phyloP scores from a whole-genome alignment of 2,888 invertebrate species.

The Anthophora plumipes region DNA sequence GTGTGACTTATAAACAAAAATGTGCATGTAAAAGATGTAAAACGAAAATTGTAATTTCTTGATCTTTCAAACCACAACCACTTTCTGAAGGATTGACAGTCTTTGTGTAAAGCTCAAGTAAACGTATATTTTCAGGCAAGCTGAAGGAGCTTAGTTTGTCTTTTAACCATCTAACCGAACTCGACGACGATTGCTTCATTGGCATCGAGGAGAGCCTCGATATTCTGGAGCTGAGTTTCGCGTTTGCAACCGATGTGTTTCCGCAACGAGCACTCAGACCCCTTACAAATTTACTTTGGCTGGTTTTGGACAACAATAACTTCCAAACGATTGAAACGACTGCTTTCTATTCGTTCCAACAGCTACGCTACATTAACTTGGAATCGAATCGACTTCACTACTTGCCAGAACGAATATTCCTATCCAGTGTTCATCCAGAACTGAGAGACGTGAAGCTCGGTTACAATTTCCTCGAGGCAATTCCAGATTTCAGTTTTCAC shows the following conservation, averaged over 20 bases:
- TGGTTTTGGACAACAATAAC: constrained; percentile 95
- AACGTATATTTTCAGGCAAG: constrained; percentile 85
- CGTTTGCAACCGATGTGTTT: constrained; percentile 91
- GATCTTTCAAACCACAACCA: too few species aligned
- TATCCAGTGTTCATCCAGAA: constrained; percentile 89
- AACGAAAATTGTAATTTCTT: too few species aligned
- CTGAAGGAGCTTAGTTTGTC: constrained; percentile 95
- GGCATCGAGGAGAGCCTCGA: constrained; percentile 91
- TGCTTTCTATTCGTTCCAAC: constrained; percentile 87
- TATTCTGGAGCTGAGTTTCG: constrained; percentile 94
- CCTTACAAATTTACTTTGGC: constrained; percentile 91
- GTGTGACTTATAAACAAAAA: too few species aligned
- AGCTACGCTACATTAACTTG: constrained; percentile 91
- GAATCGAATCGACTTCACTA: constrained; percentile 93
- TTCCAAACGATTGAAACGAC: constrained; percentile 90
- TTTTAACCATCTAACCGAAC: constrained; percentile 94
- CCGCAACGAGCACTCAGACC: constrained; percentile 91
- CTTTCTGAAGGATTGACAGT: too few species aligned
- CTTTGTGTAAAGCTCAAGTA: too few species aligned
- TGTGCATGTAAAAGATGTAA: too few species aligned
- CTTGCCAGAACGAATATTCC: constrained; percentile 89
- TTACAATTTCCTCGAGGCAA: constrained; percentile 90
- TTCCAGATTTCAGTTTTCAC: constrained; percentile 90
- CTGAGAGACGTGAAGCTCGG: constrained; percentile 92
- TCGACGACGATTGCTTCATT: constrained; percentile 92